Percentiles rank a stretch among this genome's conserved stretches.
phyloP scores from a whole-genome alignment of 2,888 invertebrate species.

The Chironomus riparius region DNA sequence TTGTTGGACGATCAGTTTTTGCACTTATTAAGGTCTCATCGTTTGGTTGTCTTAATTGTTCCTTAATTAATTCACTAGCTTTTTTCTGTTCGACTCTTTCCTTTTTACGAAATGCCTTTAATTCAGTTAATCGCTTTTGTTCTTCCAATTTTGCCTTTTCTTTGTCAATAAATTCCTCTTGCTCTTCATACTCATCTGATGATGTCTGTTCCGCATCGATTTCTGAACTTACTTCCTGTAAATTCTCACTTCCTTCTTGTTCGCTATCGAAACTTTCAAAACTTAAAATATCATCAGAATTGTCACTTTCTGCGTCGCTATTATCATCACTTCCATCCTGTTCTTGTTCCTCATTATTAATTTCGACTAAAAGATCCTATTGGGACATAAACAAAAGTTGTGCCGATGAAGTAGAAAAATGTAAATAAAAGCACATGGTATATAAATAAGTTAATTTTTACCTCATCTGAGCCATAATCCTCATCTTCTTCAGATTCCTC shows the following conservation, averaged over 20 bases:
- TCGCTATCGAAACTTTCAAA: slow-evolving; percentile 48
- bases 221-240: slow-evolving; percentile 30
- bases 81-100: slow-evolving; percentile 26
- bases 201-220: slow-evolving; percentile 32
- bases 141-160: slow-evolving; percentile 30
- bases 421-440: slow-evolving; percentile 23
- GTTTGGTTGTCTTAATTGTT: slow-evolving; percentile 9
- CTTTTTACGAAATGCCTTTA: slow-evolving; percentile 27
- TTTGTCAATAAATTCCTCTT: slow-evolving; percentile 33
- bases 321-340: slow-evolving; percentile 41
- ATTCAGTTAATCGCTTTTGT: slow-evolving; percentile 27
- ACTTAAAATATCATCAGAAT: slow-evolving; percentile 38
- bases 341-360: slow-evolving; percentile 38
- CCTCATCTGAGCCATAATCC: slow-evolving; percentile 21
- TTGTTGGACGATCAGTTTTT: neutral
- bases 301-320: slow-evolving; percentile 37
- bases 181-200: slow-evolving; percentile 34
- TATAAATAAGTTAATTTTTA: neutral
- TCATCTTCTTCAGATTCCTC: neutral
- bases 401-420: neutral
- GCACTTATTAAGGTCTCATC: slow-evolving; percentile 26
- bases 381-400: no score
- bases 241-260: slow-evolving; percentile 36
- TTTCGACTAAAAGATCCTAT: slow-evolving; percentile 38
- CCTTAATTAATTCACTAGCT: slow-evolving; percentile 15